phyloP scores from a whole-genome alignment of 1,140 invertebrate genomes.

The Atta cephalotes region DNA sequence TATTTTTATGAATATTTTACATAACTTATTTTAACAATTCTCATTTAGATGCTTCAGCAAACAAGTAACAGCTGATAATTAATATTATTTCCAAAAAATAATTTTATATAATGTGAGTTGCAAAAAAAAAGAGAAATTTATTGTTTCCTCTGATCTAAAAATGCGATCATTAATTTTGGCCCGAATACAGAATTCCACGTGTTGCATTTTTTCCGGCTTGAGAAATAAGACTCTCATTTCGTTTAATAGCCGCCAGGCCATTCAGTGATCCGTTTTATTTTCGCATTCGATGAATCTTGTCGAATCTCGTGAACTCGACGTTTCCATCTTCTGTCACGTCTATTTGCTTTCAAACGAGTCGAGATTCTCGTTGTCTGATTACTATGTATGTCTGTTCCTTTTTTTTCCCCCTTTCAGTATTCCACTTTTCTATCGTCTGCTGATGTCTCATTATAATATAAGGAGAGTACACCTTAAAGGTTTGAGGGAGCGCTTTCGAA shows the following conservation, averaged over 20 bases:
- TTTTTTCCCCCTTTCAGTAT: neutral
- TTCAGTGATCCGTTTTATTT: constrained; percentile 18
- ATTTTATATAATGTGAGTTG: neutral
- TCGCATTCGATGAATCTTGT: constrained; percentile 22
- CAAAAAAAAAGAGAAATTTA: neutral
- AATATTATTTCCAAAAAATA: neutral
- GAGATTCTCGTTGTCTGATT: constrained; percentile 12
- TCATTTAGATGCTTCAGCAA: neutral
- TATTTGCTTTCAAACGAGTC: constrained; percentile 6
- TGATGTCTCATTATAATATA: neutral
- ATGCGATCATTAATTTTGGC: constrained; percentile 3
- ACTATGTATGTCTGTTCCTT: neutral
- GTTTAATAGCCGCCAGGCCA: constrained; percentile 22
- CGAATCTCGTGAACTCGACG: neutral
- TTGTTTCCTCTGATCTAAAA: neutral
- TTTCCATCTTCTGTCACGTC: constrained; percentile 8
- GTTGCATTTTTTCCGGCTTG: constrained; percentile 11
- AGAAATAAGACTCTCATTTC: constrained; percentile 36
- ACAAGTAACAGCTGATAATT: neutral
- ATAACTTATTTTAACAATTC: neutral
- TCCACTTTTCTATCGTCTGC: constrained; percentile 17
- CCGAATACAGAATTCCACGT: constrained; percentile 2
- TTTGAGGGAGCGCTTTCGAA: neutral
- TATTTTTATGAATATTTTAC: constrained; percentile 13
- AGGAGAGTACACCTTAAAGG: neutral